Percentiles rank a stretch among this genome's conserved stretches.
phyloP scores from a whole-genome alignment of 2,888 invertebrate genomes.

The Oxyscelio sp. region DNA sequence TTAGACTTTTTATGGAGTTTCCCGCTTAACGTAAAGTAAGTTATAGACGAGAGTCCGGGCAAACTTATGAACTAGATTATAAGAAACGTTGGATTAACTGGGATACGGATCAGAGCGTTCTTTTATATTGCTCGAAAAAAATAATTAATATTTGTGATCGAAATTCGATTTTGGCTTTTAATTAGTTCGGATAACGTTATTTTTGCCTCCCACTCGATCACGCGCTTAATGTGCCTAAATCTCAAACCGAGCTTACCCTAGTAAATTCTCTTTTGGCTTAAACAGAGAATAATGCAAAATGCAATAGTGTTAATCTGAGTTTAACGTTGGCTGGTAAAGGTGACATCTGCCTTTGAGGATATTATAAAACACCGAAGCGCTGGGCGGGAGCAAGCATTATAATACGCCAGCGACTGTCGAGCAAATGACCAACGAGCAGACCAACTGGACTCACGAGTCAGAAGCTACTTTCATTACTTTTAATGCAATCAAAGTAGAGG shows the following conservation, averaged over 20 bases:
- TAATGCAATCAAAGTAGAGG: too few relatives aligned
- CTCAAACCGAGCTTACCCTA: constrained; percentile 6
- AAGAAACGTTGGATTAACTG: constrained; percentile 34
- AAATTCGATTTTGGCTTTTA: constrained; percentile 15
- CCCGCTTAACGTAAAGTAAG: constrained; percentile 24
- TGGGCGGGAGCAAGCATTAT: constrained; percentile 42
- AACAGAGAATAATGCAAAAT: constrained; percentile 62
- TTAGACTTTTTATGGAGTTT: constrained; percentile 31
- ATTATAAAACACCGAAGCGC: constrained; percentile 61
- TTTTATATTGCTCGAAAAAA: constrained; percentile 14
- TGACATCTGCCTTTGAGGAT: constrained; percentile 67
- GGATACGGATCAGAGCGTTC: constrained; percentile 16
- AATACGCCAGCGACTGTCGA: constrained; percentile 42
- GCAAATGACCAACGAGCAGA: constrained; percentile 58
- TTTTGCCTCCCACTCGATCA: constrained; percentile 34
- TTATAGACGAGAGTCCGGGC: constrained; percentile 38
- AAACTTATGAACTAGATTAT: constrained; percentile 52
- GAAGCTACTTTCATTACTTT: constrained; percentile 60
- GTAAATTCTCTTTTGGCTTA: constrained; percentile 46
- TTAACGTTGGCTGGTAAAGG: constrained; percentile 41
- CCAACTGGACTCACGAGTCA: constrained; percentile 37
- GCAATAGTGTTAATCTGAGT: constrained; percentile 65
- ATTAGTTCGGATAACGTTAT: constrained; percentile 37
- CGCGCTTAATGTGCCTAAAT: constrained; percentile 31
- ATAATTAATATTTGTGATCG: constrained; percentile 26